Percentiles rank a stretch among this genome's conserved stretches.
Evolutionary conservation across 30 jellyfish, hydroid and myxozoan genomes (phyloP).

Genomic region (Hydractinia echinata): DNA sequence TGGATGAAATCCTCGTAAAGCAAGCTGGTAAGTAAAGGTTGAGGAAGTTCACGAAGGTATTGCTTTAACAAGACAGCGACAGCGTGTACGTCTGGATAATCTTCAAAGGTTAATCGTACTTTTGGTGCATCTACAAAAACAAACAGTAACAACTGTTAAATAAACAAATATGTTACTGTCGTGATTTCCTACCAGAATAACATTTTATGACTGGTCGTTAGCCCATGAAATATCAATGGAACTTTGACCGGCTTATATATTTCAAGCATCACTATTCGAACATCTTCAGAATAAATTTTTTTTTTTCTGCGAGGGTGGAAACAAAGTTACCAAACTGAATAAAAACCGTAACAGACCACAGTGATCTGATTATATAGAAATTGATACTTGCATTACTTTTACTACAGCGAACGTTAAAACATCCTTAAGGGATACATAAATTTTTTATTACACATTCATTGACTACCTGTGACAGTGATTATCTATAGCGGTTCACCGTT

Average conservation of each 20-base stretch:
- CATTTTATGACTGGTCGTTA: not conserved
- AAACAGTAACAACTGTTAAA: not conserved
- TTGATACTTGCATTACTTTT: too few species aligned
- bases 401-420: too few species aligned
- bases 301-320: not conserved
- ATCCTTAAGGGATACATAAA: too few species aligned
- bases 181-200: not conserved
- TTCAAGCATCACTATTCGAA: not conserved
- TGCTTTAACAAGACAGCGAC: conserved; percentile 59
- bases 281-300: not conserved
- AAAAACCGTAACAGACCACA: too few species aligned
- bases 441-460: too few species aligned
- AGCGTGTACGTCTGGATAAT: conserved; percentile 64
- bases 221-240: not conserved
- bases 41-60: conserved; percentile 68
- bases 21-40: conserved; percentile 48
- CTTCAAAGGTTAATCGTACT: conserved; percentile 62
- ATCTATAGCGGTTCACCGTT: too few species aligned
- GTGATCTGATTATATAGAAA: too few species aligned
- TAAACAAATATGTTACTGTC: too few species aligned
- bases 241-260: too few species aligned
- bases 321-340: too few species aligned
- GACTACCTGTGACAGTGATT: too few species aligned
- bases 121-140: conserved; percentile 63
- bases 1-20: conserved; percentile 37